Percentiles rank a stretch among this genome's conserved stretches.
These are phyloP conservation scores for Gymnosoma rotundatum DNA, from an alignment of 2,888 invertebrate species.

Conservation along the genomic window DNA sequence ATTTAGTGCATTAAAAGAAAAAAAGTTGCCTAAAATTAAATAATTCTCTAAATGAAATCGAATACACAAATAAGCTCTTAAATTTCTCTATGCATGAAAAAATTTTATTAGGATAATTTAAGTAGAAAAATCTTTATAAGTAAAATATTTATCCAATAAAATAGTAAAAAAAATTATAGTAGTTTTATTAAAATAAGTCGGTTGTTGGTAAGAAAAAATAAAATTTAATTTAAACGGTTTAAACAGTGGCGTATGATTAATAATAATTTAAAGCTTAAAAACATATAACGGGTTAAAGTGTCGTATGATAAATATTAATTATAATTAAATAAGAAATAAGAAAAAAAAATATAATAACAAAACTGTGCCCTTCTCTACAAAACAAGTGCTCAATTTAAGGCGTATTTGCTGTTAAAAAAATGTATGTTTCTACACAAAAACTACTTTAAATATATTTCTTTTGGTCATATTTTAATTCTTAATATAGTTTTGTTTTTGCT, in stretches of 20 bases:
- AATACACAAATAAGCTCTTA: not conserved
- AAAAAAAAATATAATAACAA: not conserved
- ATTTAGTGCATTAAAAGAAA: not conserved
- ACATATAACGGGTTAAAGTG: not conserved
- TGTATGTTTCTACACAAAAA: slow-evolving; percentile 34
- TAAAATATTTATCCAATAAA: not conserved
- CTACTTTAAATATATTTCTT: no score
- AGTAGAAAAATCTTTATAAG: not conserved
- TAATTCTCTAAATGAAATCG: not conserved
- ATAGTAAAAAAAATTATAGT: not conserved
- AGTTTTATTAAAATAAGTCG: not conserved
- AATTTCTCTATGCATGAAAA: not conserved
- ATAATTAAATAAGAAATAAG: not conserved
- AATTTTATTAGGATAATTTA: slow-evolving; percentile 7
- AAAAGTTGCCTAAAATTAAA: slow-evolving; percentile 13
- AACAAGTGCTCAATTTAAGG: slow-evolving; percentile 14
- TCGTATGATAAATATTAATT: slow-evolving; percentile 19
- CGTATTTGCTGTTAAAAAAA: slow-evolving; percentile 34
- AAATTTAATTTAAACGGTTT: not conserved
- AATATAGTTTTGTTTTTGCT: no score
- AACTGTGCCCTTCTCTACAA: not conserved
- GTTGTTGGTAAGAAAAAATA: not conserved
- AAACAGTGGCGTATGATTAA: slow-evolving; percentile 22
- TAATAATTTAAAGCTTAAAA: not conserved
- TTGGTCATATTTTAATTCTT: no score